These are phyloP conservation scores for Luidia sarsii DNA, from an alignment of 53 echinoderm and acorn worm species.

Conservation along the genomic window DNA sequence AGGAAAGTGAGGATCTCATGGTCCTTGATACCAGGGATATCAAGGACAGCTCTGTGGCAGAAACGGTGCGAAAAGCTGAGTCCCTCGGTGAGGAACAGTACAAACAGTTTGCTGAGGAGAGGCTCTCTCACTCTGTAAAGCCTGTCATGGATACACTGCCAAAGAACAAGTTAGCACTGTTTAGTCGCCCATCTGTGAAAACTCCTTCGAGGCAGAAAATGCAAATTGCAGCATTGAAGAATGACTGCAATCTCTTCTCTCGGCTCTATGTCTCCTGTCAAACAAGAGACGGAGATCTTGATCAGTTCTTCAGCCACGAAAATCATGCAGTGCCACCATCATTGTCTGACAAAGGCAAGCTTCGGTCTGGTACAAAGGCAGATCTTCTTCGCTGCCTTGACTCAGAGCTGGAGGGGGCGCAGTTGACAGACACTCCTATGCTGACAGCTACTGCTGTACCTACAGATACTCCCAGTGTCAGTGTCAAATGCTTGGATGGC, in stretches of 20 bases:
- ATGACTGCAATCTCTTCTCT: conserved; percentile 9
- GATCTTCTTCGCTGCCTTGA: conserved; percentile 55
- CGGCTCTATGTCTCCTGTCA: conserved; percentile 53
- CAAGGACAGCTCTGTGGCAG: conserved; percentile 8
- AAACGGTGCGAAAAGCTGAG: not conserved
- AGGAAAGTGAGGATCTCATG: conserved; percentile 54
- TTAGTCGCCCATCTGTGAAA: conserved; percentile 17
- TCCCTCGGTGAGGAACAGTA: conserved; percentile 39
- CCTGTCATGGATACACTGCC: not conserved
- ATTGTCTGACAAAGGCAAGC: conserved; percentile 30
- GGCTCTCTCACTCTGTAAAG: too few species aligned
- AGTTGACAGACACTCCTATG: not conserved
- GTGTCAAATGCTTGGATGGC: conserved; percentile 58
- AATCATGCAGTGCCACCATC: conserved; percentile 68
- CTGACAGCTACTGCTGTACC: not conserved
- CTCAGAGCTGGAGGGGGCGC: not conserved
- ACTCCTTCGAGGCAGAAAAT: not conserved
- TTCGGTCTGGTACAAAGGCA: conserved; percentile 38
- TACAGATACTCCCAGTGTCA: too few species aligned
- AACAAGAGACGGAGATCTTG: conserved; percentile 44
- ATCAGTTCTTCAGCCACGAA: conserved; percentile 64
- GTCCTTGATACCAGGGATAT: conserved; percentile 45
- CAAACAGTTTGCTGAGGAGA: too few species aligned
- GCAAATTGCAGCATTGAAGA: not conserved
- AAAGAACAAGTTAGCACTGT: conserved; percentile 40